Percentiles rank a stretch among this genome's conserved stretches.
phyloP scores from a whole-genome alignment of 2,888 invertebrate species.

The Bellardia pandia region DNA sequence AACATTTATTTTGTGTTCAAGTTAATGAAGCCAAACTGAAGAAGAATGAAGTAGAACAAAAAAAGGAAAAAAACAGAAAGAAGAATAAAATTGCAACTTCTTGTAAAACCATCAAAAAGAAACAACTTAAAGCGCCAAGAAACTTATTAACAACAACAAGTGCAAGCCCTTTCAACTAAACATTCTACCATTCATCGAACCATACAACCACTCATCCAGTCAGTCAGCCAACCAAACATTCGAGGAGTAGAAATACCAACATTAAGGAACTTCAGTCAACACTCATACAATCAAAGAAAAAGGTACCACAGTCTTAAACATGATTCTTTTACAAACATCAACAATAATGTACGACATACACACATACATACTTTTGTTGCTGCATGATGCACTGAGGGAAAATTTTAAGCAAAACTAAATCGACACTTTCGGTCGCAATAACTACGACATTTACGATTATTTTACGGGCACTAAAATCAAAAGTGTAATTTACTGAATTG shows the following conservation, averaged over 20 bases:
- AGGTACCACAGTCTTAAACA: slow-evolving; percentile 35
- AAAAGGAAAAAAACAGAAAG: slow-evolving; percentile 1
- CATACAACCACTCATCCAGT: slow-evolving; percentile 49
- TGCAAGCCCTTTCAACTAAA: slow-evolving; percentile 56
- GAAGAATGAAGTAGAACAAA: slow-evolving; percentile 49
- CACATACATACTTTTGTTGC: neutral
- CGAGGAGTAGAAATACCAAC: slow-evolving; percentile 70
- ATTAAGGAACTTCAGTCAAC: slow-evolving; percentile 78
- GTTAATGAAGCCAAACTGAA: slow-evolving; percentile 68
- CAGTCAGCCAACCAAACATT: slow-evolving; percentile 38
- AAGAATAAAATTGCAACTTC: slow-evolving; percentile 48
- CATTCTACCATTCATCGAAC: slow-evolving; percentile 56
- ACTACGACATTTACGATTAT: slow-evolving; percentile 84
- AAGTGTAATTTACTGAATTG: slow-evolving; percentile 83
- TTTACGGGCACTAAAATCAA: slow-evolving; percentile 84
- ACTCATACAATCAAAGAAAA: slow-evolving; percentile 75
- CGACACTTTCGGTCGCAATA: slow-evolving; percentile 84
- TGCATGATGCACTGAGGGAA: slow-evolving; percentile 78
- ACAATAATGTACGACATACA: slow-evolving; percentile 73
- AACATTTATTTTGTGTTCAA: slow-evolving; percentile 72
- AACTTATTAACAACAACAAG: slow-evolving; percentile 71
- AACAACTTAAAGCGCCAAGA: slow-evolving; percentile 67
- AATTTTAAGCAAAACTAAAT: slow-evolving; percentile 80
- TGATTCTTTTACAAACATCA: slow-evolving; percentile 68
- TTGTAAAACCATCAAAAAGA: slow-evolving; percentile 61